Conservation (phyloP, 2,113 vertebrate genomes). For the Tinamus guttatus region DNA sequence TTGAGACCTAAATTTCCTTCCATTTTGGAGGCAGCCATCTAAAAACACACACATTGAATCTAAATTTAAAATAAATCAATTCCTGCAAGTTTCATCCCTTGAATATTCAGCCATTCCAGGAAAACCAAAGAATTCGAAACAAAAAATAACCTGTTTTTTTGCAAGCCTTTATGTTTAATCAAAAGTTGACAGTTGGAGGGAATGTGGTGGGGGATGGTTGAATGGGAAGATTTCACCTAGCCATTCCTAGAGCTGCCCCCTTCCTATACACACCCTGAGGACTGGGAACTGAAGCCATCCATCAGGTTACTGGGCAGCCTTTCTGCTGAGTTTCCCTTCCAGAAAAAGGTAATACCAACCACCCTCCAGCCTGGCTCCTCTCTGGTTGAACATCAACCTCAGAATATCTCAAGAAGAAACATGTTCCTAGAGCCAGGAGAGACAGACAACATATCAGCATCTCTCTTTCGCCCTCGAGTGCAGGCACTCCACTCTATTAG, state of each 20-base stretch:
- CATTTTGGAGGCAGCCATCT: not conserved
- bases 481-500: not conserved
- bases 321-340: not conserved
- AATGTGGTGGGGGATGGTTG: not conserved
- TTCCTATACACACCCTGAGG: not conserved
- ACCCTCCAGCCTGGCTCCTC: not conserved
- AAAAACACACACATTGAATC: not conserved
- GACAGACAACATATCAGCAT: not conserved
- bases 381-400: rapidly evolving
- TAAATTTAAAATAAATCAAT: not conserved
- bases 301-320: not conserved
- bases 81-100: not conserved
- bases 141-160: not conserved
- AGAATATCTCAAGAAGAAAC: not conserved
- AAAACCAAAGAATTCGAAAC: not conserved
- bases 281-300: not conserved
- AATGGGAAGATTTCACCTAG: not conserved
- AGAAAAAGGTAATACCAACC: not conserved
- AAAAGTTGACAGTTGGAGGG: not conserved
- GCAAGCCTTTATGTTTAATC: not conserved
- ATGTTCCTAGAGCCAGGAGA: not conserved
- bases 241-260: not conserved
- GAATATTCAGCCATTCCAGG: not conserved
- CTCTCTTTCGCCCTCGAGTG: not conserved
- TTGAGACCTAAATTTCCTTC: not conserved